Base-by-base conservation (phyloP, 2,888 invertebrate genomes). In the Marronus borbonicus region DNA sequence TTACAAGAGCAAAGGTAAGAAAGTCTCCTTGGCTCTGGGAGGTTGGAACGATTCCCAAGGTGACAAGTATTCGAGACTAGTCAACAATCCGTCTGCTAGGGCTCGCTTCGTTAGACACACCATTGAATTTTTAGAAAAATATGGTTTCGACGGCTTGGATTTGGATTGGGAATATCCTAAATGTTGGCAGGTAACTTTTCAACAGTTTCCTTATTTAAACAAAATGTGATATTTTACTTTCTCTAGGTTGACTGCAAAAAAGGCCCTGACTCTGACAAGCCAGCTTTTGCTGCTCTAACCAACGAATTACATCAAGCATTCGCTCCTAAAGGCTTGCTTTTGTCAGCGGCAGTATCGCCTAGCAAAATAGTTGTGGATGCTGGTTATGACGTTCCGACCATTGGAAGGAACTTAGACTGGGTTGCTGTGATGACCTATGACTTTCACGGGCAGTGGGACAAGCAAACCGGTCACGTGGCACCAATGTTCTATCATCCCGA, bases 151-250 rank as follows among this genome's bases (percentile, higher is more conserved):
- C 85, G 98, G 98, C n/a, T 89, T 97, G n/a, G 97, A 97, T 87
- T 89, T 98, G 69, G 97, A 97, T 86, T 98, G 97, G 97, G 97
- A 98, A 86, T 98, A 98, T 88, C 98, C 98, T 0, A 94, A 94
- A 86, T 95, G 95, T 84, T 95, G 95, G 95, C 95, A 95, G 92
- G 94, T 93, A 84, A 81, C 81, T 20, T 28, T n/a, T 7, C 55
- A 31, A 24, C n/a, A 5, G 31, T 12, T 3, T 64, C 17, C 1
- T 75, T 14, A 24, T 10, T 12, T 2, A 28, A 10, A 65, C 4
- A 0, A 50, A 17, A 39, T n/a, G 17, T 39, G 14, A 12, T 39
- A 36, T 17, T 17, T 17, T 44, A 8, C 14, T n/a, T 8, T 17
- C 86, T 87, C 44, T 86, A 95, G 93, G 96, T 96, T 1, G 95